These are phyloP conservation scores for Semaprochilodus insignis DNA, from an alignment of 2,797 vertebrate genomes.

Conservation along the genomic window DNA sequence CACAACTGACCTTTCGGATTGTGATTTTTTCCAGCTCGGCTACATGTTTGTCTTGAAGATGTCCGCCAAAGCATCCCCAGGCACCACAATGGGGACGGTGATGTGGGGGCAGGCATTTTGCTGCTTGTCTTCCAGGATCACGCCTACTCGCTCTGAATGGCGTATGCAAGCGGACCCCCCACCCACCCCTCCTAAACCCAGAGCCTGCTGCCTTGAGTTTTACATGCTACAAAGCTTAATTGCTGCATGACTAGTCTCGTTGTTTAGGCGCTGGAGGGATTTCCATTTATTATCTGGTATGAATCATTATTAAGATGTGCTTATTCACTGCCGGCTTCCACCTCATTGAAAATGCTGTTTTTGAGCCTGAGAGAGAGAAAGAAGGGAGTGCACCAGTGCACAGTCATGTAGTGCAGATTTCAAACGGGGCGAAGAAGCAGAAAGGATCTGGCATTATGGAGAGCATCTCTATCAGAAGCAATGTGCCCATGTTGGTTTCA, in stretches of 20 bases:
- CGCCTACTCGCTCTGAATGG: constrained; percentile 68
- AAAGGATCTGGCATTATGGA: constrained; percentile 61
- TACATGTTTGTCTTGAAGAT: constrained; percentile 76
- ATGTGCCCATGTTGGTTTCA: constrained; percentile 62
- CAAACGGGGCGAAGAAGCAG: constrained; percentile 41
- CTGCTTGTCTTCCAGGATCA: constrained; percentile 77
- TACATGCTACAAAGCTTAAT: constrained; percentile 75
- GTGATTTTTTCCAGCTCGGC: constrained; percentile 70
- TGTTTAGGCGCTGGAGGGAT: constrained; percentile 75
- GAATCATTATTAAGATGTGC: constrained; percentile 78
- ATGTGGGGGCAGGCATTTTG: constrained; percentile 61
- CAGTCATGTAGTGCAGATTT: constrained; percentile 42
- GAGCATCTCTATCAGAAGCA: constrained; percentile 50
- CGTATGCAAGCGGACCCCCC: constrained; percentile 29
- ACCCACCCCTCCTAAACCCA: constrained; percentile 1
- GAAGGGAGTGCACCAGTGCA: constrained; percentile 25
- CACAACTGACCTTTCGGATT: constrained; percentile 76
- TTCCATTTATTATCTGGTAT: constrained; percentile 76
- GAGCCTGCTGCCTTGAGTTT: constrained; percentile 77
- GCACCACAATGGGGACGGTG: constrained; percentile 67
- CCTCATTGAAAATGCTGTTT: constrained; percentile 34
- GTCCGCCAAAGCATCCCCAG: constrained; percentile 78
- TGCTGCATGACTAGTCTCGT: constrained; percentile 77
- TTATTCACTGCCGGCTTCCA: constrained; percentile 66
- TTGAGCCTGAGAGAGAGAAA: constrained; percentile 29